Base-by-base conservation (phyloP, 35 echinoderm and acorn worm genomes). In the Apostichopus japonicus region DNA sequence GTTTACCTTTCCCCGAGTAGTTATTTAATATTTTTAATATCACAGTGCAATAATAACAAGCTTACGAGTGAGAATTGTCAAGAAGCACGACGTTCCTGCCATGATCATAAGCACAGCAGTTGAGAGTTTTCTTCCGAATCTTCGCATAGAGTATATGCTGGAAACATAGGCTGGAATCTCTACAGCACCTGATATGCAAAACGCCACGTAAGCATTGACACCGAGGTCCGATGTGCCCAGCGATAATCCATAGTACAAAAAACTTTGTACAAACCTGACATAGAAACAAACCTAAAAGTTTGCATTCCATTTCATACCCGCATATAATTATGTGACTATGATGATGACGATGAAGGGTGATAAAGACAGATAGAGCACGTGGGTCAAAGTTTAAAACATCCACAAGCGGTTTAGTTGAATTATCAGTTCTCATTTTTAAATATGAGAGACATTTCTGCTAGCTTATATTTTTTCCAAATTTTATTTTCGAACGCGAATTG, bases 161-260 rank as follows among this genome's bases (percentile, higher is more conserved):
- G 52, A 27, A 10, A 77, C 55, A 55, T 73, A 76, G 54, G 92
- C 92, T 33, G 92, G 92, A 24, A 93, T 89, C 57, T 93, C 92
- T 19, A 93, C 92, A 5, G 84, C 83, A 14, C 92, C 83, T 1
- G 83, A 89, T 23, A 93, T 76, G 44, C 63, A 78, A n/a, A 89
- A 88, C 1, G 83, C 86, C n/a, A 93, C 23, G 53, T 88, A 93
- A 55, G 21, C 65, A 24, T 93, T 78, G 17, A 76, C 76, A 2
- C 92, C 92, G 22, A 93, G 92, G 8, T 77, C 51, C 15, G 92
- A 87, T 11, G 92, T 89, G 19, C 86, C 79, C 27, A 93, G 86
- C 13, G 92, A 93, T 24, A 93, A 73, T 16, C 86, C 92, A 77
- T 78, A 93, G 86, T 89, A 93, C 57, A 93, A 59, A 58, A 93